Percentiles rank a stretch among this genome's conserved stretches.
Evolutionary conservation across 2,113 vertebrate species (phyloP).

Genomic region (Gorilla gorilla): DNA sequence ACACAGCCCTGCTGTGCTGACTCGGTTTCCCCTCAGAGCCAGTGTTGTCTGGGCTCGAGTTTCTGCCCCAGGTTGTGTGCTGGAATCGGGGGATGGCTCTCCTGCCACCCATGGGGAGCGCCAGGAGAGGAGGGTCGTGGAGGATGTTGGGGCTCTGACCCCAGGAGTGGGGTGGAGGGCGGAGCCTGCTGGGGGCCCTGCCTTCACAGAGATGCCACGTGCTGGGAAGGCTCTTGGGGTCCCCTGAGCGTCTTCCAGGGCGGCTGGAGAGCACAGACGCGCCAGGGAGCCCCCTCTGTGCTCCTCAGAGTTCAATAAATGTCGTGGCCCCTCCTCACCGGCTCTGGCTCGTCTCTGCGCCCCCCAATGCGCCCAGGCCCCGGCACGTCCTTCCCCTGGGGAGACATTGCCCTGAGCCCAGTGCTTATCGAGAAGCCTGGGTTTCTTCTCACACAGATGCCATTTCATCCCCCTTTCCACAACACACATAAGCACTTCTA

Average conservation of each 20-base stretch:
- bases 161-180: neutral
- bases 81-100: neutral
- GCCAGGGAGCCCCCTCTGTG: neutral
- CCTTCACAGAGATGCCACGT: neutral
- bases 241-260: neutral
- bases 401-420: no score
- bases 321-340: slow-evolving; percentile 77
- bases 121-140: neutral
- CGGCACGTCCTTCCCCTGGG: no score
- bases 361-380: neutral
- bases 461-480: neutral
- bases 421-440: neutral
- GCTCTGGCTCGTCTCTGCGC: slow-evolving; percentile 72
- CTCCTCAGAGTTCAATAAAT: slow-evolving; percentile 84
- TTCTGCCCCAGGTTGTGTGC: neutral
- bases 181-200: neutral
- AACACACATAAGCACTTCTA: neutral
- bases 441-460: neutral
- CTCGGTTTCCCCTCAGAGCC: neutral
- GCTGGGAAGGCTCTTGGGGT: neutral
- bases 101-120: neutral
- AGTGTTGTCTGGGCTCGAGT: slow-evolving; percentile 55
- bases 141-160: neutral
- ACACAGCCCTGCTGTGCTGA: neutral
- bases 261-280: neutral